Evolutionary conservation across 2,797 vertebrate genomes (phyloP).

Genomic region (Lagocephalus sceleratus): DNA sequence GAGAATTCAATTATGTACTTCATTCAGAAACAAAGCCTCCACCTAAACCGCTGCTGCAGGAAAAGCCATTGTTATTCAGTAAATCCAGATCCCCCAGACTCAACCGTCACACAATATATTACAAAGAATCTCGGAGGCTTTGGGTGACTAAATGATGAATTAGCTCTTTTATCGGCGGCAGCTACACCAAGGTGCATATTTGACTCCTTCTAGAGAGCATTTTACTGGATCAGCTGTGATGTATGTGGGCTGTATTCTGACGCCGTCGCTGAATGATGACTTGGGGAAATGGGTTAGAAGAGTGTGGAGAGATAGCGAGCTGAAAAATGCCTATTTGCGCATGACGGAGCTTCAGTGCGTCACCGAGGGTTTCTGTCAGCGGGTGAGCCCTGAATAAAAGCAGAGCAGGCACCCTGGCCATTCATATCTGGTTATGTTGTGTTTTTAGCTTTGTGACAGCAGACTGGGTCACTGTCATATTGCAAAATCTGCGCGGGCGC

Average conservation of each 20-base stretch:
- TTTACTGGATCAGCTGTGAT: slow-evolving; percentile 55
- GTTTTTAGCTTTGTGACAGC: slow-evolving; percentile 49
- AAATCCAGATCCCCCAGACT: slow-evolving; percentile 30
- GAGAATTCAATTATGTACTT: slow-evolving; percentile 4
- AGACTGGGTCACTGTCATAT: slow-evolving; percentile 51
- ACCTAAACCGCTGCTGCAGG: background rate
- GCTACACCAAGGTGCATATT: slow-evolving; percentile 58
- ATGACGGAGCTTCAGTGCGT: slow-evolving; percentile 39
- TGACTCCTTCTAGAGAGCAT: slow-evolving; percentile 51
- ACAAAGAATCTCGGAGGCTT: slow-evolving; percentile 43
- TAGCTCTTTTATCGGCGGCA: slow-evolving; percentile 58
- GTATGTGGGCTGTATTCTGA: slow-evolving; percentile 56
- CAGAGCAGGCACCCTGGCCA: slow-evolving; percentile 33
- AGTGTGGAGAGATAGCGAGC: slow-evolving; percentile 38
- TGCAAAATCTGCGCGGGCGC: slow-evolving; percentile 19
- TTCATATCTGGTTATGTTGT: slow-evolving; percentile 45
- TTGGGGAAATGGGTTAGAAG: slow-evolving; percentile 65
- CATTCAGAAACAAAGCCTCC: slow-evolving; percentile 4
- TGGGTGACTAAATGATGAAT: slow-evolving; percentile 65
- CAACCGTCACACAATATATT: slow-evolving; percentile 34
- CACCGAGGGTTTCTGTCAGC: slow-evolving; percentile 45
- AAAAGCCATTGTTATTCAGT: slow-evolving; percentile 20
- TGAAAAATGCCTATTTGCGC: slow-evolving; percentile 58
- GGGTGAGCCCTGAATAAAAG: slow-evolving; percentile 46
- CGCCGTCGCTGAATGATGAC: slow-evolving; percentile 62